phyloP scores from a whole-genome alignment of 1,140 invertebrate species.

The Ruditapes philippinarum region DNA sequence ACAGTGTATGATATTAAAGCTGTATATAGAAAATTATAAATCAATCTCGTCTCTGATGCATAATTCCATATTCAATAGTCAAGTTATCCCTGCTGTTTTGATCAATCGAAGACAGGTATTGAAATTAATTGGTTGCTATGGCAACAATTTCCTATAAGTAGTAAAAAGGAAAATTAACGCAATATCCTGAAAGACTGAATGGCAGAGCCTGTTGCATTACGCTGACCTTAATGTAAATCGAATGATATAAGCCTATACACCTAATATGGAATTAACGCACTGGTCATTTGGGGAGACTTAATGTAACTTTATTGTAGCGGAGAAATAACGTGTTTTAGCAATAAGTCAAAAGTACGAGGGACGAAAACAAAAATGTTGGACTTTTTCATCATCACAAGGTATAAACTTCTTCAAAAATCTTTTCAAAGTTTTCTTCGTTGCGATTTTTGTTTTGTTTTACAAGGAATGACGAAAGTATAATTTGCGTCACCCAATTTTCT shows the following conservation, averaged over 20 bases:
- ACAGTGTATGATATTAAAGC: background rate
- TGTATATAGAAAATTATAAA: background rate
- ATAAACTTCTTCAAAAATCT: too few relatives aligned
- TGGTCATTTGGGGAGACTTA: slow-evolving; percentile 18
- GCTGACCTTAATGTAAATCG: background rate
- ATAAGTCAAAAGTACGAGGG: background rate
- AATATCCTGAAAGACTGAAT: slow-evolving; percentile 29
- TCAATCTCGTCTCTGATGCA: background rate
- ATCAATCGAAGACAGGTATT: slow-evolving; percentile 62
- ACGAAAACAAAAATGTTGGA: background rate
- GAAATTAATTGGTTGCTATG: slow-evolving; percentile 56
- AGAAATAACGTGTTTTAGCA: background rate
- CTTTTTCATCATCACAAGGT: background rate
- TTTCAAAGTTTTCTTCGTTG: too few relatives aligned
- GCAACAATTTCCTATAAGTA: slow-evolving; percentile 46
- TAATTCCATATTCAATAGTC: slow-evolving; percentile 14
- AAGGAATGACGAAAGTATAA: too few relatives aligned
- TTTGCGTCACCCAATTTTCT: too few relatives aligned
- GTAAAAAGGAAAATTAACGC: slow-evolving; percentile 56
- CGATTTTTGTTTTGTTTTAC: too few relatives aligned
- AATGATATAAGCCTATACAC: background rate
- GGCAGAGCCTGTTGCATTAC: slow-evolving; percentile 6
- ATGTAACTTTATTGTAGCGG: background rate
- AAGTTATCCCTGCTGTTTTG: slow-evolving; percentile 20
- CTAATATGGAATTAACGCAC: slow-evolving; percentile 19